These are phyloP conservation scores for Polyploca ridens DNA, from an alignment of 2,888 invertebrate species.

Conservation along the genomic window DNA sequence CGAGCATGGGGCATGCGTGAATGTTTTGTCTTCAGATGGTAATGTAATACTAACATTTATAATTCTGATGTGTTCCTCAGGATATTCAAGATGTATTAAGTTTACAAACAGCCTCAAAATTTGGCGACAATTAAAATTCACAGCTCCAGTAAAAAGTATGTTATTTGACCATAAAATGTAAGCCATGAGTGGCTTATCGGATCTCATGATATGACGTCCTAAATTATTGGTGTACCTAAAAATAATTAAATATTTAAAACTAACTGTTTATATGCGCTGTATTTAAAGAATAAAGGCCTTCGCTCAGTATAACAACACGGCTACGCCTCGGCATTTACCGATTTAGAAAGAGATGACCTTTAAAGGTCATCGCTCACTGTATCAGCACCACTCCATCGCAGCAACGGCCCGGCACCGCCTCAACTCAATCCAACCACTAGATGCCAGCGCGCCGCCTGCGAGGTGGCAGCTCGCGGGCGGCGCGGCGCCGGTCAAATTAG, in stretches of 20 bases:
- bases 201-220: slow-evolving; percentile 61
- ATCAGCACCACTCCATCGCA: too few species aligned
- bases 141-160: slow-evolving; percentile 60
- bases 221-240: slow-evolving; percentile 65
- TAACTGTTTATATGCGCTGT: background rate
- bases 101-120: slow-evolving; percentile 66
- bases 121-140: slow-evolving; percentile 63
- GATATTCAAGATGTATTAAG: slow-evolving; percentile 68
- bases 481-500: too few species aligned
- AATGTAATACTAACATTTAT: slow-evolving; percentile 59
- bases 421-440: too few species aligned
- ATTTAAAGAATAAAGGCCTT: background rate
- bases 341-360: too few species aligned
- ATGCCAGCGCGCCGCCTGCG: too few species aligned
- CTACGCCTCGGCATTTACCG: too few species aligned
- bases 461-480: too few species aligned
- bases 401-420: too few species aligned
- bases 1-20: too few species aligned
- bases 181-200: slow-evolving; percentile 70
- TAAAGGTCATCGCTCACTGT: too few species aligned
- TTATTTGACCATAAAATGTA: slow-evolving; percentile 67
- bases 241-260: slow-evolving; percentile 21
- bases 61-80: slow-evolving; percentile 61
- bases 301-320: too few species aligned
- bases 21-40: background rate